Percentiles rank a stretch among this genome's conserved stretches.
These are phyloP conservation scores for Sialia sialis DNA, from an alignment of 2,113 vertebrate genomes.

Conservation along the genomic window DNA sequence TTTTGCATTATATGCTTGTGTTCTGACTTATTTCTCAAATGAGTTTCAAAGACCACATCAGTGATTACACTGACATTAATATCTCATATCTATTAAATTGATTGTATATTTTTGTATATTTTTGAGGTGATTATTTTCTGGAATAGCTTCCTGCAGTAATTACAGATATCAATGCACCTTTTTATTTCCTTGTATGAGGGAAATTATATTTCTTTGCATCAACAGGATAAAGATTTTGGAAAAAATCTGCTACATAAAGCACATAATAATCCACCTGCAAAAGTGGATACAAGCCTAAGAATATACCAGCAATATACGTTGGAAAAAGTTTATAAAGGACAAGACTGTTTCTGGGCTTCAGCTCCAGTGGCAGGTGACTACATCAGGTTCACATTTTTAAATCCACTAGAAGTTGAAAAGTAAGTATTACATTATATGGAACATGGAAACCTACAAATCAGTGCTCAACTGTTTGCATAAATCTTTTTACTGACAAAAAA, in stretches of 20 bases:
- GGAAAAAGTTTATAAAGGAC: slow-evolving; percentile 57
- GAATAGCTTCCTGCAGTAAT: not conserved
- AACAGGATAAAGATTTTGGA: slow-evolving; percentile 71
- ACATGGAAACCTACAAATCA: not conserved
- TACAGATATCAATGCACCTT: not conserved
- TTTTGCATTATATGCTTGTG: not conserved
- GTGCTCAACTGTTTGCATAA: not conserved
- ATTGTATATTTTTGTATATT: not conserved
- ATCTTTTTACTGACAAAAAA: not conserved
- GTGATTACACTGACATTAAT: not conserved
- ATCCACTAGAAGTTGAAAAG: slow-evolving; percentile 56
- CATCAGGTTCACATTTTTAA: slow-evolving; percentile 51
- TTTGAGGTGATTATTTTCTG: not conserved
- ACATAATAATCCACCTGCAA: slow-evolving; percentile 68
- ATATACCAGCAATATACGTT: slow-evolving; percentile 54
- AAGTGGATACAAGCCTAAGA: slow-evolving; percentile 52
- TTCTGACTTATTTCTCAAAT: not conserved
- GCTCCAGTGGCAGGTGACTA: slow-evolving; percentile 65
- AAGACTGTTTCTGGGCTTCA: slow-evolving; percentile 65
- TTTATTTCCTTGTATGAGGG: not conserved
- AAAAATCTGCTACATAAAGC: slow-evolving; percentile 31
- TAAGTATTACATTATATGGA: slow-evolving; percentile 32
- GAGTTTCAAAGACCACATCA: not conserved
- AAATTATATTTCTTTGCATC: not conserved
- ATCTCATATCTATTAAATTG: not conserved